Percentiles rank a stretch among this genome's conserved stretches.
These are phyloP conservation scores for Chironomus riparius DNA, from an alignment of 2,888 invertebrate species.

Conservation along the genomic window DNA sequence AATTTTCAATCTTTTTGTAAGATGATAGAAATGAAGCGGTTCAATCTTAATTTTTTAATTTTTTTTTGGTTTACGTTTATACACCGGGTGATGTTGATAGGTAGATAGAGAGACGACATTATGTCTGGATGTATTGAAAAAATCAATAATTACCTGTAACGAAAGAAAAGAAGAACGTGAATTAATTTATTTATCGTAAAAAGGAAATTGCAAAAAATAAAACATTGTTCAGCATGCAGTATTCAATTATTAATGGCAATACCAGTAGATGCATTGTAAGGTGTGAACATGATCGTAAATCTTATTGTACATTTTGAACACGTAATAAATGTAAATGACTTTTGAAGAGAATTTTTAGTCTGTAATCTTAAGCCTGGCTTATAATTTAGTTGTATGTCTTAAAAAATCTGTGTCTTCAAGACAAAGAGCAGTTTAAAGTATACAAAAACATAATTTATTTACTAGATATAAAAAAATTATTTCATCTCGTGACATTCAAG, in stretches of 20 bases:
- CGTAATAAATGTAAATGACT: too few species aligned
- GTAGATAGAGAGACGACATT: not conserved
- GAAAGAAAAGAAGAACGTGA: not conserved
- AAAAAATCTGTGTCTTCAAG: too few species aligned
- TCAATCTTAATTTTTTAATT: not conserved
- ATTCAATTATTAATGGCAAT: not conserved
- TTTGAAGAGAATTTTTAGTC: too few species aligned
- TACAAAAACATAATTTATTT: too few species aligned
- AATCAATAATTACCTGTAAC: slow-evolving; percentile 3
- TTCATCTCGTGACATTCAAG: too few species aligned
- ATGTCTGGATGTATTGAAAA: not conserved
- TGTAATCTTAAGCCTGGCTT: too few species aligned
- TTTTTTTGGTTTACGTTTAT: not conserved
- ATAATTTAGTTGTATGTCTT: too few species aligned
- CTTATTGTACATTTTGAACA: not conserved
- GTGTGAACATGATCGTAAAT: not conserved
- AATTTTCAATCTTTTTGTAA: not conserved
- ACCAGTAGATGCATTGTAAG: not conserved
- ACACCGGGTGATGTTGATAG: not conserved
- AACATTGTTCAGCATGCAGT: not conserved
- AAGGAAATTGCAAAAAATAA: not conserved
- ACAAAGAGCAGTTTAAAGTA: too few species aligned
- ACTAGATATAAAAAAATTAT: too few species aligned
- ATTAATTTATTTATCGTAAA: not conserved
- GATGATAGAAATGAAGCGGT: slow-evolving; percentile 1